Evolutionary conservation across 2,113 vertebrate genomes (phyloP), one percentile per base, ranked within the genome.

Genomic region (Himantopus leucocephalus): DNA sequence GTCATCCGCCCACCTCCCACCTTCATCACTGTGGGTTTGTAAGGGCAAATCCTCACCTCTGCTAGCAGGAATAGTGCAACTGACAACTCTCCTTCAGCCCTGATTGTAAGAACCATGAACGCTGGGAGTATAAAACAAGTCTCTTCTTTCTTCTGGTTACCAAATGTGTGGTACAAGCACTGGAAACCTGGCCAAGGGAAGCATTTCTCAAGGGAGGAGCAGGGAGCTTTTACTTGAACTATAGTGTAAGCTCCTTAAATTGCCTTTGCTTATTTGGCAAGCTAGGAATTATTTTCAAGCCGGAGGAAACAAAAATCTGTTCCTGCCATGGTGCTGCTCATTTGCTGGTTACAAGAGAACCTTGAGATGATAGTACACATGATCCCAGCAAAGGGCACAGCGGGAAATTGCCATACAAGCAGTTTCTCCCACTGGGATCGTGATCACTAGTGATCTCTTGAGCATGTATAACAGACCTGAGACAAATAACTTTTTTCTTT

Each of bases 391-490:
- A 73, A 30, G 48, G 67, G 13, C n/a, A n/a, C 24, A 41, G 24
- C 2, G 6, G 50, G 20, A 48, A 56, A 48, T 8, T 30, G n/a
- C 35, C 1, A 1, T 73, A 52, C 45, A 9, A 58, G 20, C 62
- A 37, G 23, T 75, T 75, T 86, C 41, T 75, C 23, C 8, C 37
- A 23, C 18, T 34, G 39, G 21, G 12, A 8, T 86, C 17, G 1
- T 8, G 23, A 15, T 23, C 48, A 16, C 11, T 43, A 17, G 23
- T 3, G 3, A 75, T 29, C 50, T 73, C n/a, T 80, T 17, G 43
- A 90, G 27, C 32, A 34, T 0, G 0, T 64, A 5, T 30, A 72
- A 41, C n/a, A 43, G 17, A 60, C 8, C 14, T 63, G n/a, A 60
- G n/a, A 60, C 26, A 79, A 92, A 32, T 22, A 77, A 27, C 1